A percentile compares a stretch with the other conserved stretches of the same genome.
Conservation (phyloP, 2,797 vertebrate species). For the Pseudomugil gertrudae region DNA sequence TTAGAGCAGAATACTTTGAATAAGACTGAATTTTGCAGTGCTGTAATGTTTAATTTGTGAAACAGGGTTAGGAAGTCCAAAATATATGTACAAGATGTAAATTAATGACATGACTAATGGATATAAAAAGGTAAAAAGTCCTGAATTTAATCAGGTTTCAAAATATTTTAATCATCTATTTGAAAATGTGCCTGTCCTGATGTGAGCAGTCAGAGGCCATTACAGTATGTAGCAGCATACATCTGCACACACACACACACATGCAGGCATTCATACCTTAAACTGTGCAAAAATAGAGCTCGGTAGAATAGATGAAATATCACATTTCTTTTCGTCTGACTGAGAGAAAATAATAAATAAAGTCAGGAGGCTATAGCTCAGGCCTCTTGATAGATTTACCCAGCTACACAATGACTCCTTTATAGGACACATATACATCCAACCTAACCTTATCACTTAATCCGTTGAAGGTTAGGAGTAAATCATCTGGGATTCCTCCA, state of each 20-base stretch:
- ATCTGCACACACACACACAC: slow-evolving; percentile 2
- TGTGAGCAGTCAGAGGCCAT: slow-evolving; percentile 8
- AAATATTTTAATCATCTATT: slow-evolving; percentile 5
- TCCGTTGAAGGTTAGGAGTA: slow-evolving; percentile 63
- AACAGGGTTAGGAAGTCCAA: background rate
- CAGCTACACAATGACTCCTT: slow-evolving; percentile 56
- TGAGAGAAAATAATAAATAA: slow-evolving; percentile 63
- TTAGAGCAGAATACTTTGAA: background rate
- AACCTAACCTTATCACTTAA: slow-evolving; percentile 57
- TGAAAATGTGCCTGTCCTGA: background rate
- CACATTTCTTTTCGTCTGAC: slow-evolving; percentile 58
- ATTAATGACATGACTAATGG: background rate
- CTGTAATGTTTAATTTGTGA: background rate
- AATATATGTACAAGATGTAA: background rate
- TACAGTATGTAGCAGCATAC: background rate
- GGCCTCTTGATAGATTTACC: slow-evolving; percentile 62
- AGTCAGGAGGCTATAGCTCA: slow-evolving; percentile 40
- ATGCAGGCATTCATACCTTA: background rate
- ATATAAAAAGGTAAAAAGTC: background rate
- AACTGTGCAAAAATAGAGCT: slow-evolving; percentile 6
- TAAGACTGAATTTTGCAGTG: background rate
- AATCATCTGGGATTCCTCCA: slow-evolving; percentile 60
- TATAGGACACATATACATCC: slow-evolving; percentile 57
- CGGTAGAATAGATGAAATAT: slow-evolving; percentile 24
- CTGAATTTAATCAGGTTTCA: slow-evolving; percentile 4